Base-by-base conservation (phyloP, 2,888 invertebrate species). In the Carcina quercana region DNA sequence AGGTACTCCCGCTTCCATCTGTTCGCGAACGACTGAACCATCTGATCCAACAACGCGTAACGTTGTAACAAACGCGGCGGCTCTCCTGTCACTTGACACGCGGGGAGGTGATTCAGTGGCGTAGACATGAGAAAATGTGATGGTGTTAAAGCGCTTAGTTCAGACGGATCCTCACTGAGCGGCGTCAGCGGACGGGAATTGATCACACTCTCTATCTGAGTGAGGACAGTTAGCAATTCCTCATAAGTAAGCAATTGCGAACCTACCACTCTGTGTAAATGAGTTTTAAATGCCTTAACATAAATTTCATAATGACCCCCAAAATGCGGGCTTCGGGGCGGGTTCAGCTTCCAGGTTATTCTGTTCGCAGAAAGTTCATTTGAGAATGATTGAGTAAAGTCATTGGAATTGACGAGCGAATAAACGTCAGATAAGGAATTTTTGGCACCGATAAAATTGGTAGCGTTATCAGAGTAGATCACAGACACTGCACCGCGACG, bases 1-100 rank as follows among this genome's bases (percentile, higher is more conserved):
- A 33, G 13, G 15, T 33, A 33, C 19, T 33, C 33, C 13, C 14
- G 13, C 14, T 33, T 33, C 33, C 33, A 33, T n/a, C 28, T 15
- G 5, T 28, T 33, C n/a, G 25, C 15, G 19, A 33, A 33, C 22
- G 28, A 28, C n/a, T 33, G 31, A 17, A 31, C 19, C 25, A 31
- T 17, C 4, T 31, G 25, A 11, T 30, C 24, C 15, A 30, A 15
- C 11, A 30, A 15, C 5, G 22, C 30, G 24, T 30, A 30, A 13
- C 25, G 30, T 22, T 30, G 7, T 25, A 30, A 25, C n/a, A 31
- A 14, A 17, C 13, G 15, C 3, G 13, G 17, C 13, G 22, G 28
- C 10, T 33, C 14, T 8, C 14, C 12, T 7, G 7, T 17, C 17
- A 17, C 17, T 4, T 17, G 5, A 17, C 7, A 17, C 4, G 17